Conservation (phyloP, 2,113 vertebrate genomes). For the Neotragus moschatus region DNA sequence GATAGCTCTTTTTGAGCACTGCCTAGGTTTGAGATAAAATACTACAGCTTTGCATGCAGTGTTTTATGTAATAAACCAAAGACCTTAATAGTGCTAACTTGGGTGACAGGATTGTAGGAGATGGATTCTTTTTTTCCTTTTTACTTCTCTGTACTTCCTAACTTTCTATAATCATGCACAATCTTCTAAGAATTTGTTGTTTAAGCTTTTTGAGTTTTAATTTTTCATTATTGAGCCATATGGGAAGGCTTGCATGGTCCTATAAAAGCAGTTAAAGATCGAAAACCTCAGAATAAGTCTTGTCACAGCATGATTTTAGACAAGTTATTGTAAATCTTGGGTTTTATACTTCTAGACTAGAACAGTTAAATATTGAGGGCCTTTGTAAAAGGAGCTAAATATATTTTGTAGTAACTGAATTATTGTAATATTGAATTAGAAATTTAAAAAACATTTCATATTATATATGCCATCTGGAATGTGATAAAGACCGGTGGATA, state of each 20-base stretch:
- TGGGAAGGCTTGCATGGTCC: background rate
- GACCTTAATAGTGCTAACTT: background rate
- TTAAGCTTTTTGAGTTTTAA: slow-evolving; percentile 16
- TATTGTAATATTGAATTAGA: background rate
- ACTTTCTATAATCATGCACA: background rate
- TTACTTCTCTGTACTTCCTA: background rate
- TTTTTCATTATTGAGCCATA: background rate
- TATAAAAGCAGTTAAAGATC: background rate
- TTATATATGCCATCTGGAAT: background rate
- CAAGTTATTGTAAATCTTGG: background rate
- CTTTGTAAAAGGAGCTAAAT: background rate
- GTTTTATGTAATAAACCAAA: background rate
- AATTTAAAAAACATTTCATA: background rate
- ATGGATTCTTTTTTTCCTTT: background rate
- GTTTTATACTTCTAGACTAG: background rate
- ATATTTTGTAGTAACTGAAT: background rate
- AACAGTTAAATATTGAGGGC: background rate
- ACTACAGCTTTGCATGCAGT: background rate
- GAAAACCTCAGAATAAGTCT: background rate
- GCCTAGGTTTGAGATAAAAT: background rate
- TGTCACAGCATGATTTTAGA: background rate
- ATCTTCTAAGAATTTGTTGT: background rate
- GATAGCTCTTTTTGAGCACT: background rate
- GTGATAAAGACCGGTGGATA: background rate
- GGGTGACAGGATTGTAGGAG: background rate